A percentile compares a stretch with the other conserved stretches of the same genome.
Conservation (phyloP, 2,113 vertebrate species). For the Aphyosemion australe region DNA sequence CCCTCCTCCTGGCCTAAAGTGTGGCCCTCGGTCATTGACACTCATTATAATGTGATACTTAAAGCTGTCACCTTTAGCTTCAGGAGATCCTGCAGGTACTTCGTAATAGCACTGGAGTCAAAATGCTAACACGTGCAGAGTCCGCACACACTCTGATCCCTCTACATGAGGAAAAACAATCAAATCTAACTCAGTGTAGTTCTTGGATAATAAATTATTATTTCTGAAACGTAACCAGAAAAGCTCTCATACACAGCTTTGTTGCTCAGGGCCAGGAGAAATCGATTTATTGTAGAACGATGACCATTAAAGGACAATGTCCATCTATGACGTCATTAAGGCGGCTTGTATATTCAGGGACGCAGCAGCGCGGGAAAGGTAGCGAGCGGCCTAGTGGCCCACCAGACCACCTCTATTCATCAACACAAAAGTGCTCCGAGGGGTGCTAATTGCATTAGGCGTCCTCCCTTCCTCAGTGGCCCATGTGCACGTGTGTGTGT, state of each 20-base stretch:
- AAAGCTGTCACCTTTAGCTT: conserved; percentile 67
- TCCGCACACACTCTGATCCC: neutral
- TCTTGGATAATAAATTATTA: neutral
- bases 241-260: neutral
- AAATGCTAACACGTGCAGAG: conserved; percentile 44
- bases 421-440: conserved; percentile 81
- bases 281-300: conserved; percentile 28
- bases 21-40: conserved; percentile 75
- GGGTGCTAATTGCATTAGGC: conserved; percentile 83
- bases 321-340: conserved; percentile 57
- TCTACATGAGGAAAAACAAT: neutral
- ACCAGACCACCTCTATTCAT: conserved; percentile 79
- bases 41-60: conserved; percentile 72
- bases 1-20: conserved; percentile 62
- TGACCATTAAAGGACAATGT: conserved; percentile 51
- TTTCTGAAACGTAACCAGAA: neutral
- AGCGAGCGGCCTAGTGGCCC: conserved; percentile 64
- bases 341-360: conserved; percentile 66
- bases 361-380: conserved; percentile 71
- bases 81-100: conserved; percentile 44
- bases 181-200: neutral
- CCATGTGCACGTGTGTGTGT: conserved; percentile 28
- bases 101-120: conserved; percentile 33
- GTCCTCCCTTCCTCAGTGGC: conserved; percentile 67
- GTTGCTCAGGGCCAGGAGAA: conserved; percentile 8